Conservation (phyloP, 2,113 vertebrate species). For the Zapornia atra region DNA sequence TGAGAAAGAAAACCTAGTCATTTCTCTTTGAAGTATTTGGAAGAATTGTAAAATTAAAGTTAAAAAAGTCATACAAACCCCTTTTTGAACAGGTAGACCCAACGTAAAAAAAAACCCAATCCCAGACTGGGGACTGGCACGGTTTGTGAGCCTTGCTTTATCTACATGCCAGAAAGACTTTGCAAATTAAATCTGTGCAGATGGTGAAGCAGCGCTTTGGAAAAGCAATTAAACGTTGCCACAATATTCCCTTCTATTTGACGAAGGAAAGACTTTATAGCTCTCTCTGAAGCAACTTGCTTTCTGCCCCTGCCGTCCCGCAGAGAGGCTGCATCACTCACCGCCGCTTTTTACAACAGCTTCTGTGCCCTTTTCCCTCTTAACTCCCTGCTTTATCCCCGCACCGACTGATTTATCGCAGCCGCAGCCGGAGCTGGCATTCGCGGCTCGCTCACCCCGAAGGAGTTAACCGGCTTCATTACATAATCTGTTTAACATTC, state of each 20-base stretch:
- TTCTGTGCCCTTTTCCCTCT: neutral
- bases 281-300: neutral
- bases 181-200: neutral
- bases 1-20: neutral
- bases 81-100: neutral
- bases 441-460: neutral
- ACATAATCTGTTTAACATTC: conserved; percentile 37
- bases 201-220: neutral
- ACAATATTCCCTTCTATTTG: neutral
- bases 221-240: neutral
- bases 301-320: neutral
- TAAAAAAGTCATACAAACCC: neutral
- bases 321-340: neutral
- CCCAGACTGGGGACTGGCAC: neutral
- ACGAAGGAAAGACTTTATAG: neutral
- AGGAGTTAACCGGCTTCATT: conserved; percentile 64
- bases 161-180: neutral
- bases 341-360: neutral
- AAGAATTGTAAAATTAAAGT: neutral
- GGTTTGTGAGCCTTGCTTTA: neutral
- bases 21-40: neutral
- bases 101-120: neutral
- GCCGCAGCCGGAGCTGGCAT: neutral
- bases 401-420: neutral
- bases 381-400: neutral